Evolutionary conservation across 2,113 vertebrate genomes (phyloP).

Genomic region (Gallinago undulata): DNA sequence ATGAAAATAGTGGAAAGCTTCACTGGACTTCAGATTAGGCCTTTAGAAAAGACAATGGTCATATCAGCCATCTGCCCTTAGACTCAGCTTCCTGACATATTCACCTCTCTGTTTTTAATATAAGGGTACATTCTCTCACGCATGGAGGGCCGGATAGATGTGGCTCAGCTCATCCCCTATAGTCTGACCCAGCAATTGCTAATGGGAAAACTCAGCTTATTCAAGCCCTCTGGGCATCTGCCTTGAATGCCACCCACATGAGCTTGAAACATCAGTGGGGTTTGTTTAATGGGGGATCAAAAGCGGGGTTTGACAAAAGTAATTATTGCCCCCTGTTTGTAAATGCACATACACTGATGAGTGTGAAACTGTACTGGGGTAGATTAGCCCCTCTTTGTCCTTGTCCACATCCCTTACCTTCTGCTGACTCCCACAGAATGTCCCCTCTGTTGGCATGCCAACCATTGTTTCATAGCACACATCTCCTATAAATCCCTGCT

Average conservation of each 20-base stretch:
- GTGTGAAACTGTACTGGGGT: not conserved
- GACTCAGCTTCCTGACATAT: not conserved
- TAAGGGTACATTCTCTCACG: accelerated
- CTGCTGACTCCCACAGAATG: not conserved
- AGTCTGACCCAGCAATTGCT: not conserved
- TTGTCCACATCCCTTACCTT: not conserved
- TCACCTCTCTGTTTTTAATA: not conserved
- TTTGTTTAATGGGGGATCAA: not conserved
- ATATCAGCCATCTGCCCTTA: not conserved
- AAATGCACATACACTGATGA: not conserved
- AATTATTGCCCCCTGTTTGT: not conserved
- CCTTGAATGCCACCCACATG: not conserved
- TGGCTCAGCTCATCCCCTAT: not conserved
- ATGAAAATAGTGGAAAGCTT: not conserved
- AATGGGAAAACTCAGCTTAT: not conserved
- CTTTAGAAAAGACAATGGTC: not conserved
- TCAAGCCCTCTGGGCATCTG: not conserved
- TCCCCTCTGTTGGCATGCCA: not conserved
- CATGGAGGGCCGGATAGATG: not conserved
- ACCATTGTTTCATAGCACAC: not conserved
- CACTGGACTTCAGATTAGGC: not conserved
- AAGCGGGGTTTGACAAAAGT: not conserved
- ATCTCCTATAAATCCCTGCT: not conserved
- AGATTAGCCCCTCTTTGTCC: not conserved
- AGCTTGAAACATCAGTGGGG: not conserved